Evolutionary conservation across 2,113 vertebrate genomes (phyloP), one percentile per base, ranked within the genome.

Genomic region (Oncorhynchus gorbuscha): DNA sequence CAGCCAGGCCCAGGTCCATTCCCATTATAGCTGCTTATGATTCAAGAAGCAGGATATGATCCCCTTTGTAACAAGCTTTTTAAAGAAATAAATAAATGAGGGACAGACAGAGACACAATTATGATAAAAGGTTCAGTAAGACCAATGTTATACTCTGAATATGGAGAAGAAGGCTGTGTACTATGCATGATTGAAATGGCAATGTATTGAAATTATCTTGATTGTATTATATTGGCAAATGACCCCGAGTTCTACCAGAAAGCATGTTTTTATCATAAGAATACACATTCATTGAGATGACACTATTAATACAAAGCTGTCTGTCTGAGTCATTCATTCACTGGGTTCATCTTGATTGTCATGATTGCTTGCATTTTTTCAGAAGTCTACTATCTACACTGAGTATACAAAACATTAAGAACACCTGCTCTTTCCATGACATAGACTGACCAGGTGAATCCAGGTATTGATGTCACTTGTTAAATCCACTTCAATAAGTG

Each of bases 61-160:
- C 35, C 35, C 26, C 32, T 35, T 6, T 4, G 35, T 69, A 39
- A 69, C 30, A 20, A 7, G 18, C 55, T 20, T 58, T 58, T 18
- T 1, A 58, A 20, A 5, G 20, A 58, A 20, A 58, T 45, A 58
- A 58, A 58, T 4, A 58, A 58, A 58, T 58, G 20, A 58, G 55
- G 14, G 20, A 20, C 55, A 28, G n/a, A 65, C 59, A 32, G 13
- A 69, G 35, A 73, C 62, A 73, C 35, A 58, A 88, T 88, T 85
- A 84, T 35, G 78, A 75, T 88, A 79, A 88, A 79, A 82, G 82
- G 80, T 77, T 81, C 79, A 77, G 45, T 20, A 59, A 69, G 76
- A 82, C 49, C 32, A 82, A 79, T 79, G 71, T 28, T 24, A 45
- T 11, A 45, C 39, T 39, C 39, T 45, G 39, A 45, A 45, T 45